Evolutionary conservation across 1,140 invertebrate genomes (phyloP).

Genomic region (Trichogramma pretiosum): DNA sequence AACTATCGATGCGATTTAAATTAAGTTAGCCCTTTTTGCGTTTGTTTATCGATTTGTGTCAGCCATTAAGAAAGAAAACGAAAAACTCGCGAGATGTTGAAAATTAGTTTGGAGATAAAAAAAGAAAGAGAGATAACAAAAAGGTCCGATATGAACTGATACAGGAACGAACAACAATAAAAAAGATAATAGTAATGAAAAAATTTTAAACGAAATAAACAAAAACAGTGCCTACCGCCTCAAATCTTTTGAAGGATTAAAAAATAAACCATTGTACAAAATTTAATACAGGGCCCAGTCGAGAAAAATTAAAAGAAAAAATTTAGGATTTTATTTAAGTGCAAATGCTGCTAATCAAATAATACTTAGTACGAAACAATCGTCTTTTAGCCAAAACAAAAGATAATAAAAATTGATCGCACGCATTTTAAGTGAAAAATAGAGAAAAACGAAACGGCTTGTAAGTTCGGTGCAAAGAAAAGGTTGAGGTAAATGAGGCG

Average conservation of each 20-base stretch:
- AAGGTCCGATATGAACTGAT: constrained; percentile 21
- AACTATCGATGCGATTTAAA: too few relatives aligned
- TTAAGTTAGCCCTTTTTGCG: constrained; percentile 14
- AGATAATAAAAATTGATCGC: too few relatives aligned
- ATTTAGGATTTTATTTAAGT: constrained; percentile 30
- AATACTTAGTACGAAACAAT: constrained; percentile 23
- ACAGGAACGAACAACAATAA: constrained; percentile 25
- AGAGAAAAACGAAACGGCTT: too few relatives aligned
- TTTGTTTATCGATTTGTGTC: constrained; percentile 7
- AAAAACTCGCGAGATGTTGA: constrained; percentile 19
- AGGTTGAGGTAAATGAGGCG: too few relatives aligned
- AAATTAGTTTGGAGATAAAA: constrained; percentile 22
- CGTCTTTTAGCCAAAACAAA: too few relatives aligned
- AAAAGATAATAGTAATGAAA: too few relatives aligned
- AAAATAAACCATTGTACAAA: constrained; percentile 39
- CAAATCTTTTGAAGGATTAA: constrained; percentile 25
- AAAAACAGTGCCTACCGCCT: constrained; percentile 41
- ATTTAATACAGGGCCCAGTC: constrained; percentile 41
- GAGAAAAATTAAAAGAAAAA: constrained; percentile 23
- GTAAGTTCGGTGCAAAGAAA: constrained; percentile 14
- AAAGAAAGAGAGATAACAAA: constrained; percentile 22
- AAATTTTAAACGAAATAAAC: constrained; percentile 29
- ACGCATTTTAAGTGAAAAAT: too few relatives aligned
- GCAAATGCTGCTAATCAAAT: constrained; percentile 20
- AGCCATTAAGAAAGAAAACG: constrained; percentile 19